Evolutionary conservation across 2,888 invertebrate genomes (phyloP).

Genomic region (Endotricha flammealis): DNA sequence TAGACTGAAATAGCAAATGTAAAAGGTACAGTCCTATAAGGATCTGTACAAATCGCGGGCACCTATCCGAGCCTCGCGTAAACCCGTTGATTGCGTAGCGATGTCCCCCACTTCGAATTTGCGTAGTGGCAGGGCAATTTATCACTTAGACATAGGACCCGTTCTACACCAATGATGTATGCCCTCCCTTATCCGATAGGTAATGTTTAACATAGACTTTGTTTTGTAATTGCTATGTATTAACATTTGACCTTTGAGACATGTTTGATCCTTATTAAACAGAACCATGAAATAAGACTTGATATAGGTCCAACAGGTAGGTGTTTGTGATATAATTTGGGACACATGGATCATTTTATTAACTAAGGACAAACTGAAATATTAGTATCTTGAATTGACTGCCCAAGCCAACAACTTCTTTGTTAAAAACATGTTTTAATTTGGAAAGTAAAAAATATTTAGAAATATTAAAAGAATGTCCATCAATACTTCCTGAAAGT

Average conservation of each 20-base stretch:
- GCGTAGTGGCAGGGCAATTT: conserved; percentile 69
- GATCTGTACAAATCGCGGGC: conserved; percentile 49
- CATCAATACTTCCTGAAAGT: no score
- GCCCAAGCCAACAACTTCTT: no score
- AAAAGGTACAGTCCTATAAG: conserved; percentile 16
- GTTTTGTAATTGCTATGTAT: conserved; percentile 23
- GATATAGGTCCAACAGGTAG: no score
- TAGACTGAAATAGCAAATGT: conserved; percentile 4
- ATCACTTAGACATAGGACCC: conserved; percentile 72
- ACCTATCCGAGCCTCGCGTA: conserved; percentile 64
- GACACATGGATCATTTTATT: no score
- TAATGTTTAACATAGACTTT: conserved; percentile 39
- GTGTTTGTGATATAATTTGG: no score
- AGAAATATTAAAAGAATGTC: no score
- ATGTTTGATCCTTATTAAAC: conserved; percentile 5
- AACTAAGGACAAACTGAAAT: no score
- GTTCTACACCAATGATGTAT: conserved; percentile 48
- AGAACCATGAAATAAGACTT: no score
- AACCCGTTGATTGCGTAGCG: conserved; percentile 64
- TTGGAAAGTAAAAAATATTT: no score
- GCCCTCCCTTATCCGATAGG: conserved; percentile 36
- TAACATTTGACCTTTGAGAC: conserved; percentile 20
- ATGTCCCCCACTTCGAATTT: conserved; percentile 71
- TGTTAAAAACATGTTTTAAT: no score
- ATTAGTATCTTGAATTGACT: no score